Conservation (phyloP, 2,797 vertebrate genomes). For the Enteromius anoplus region DNA sequence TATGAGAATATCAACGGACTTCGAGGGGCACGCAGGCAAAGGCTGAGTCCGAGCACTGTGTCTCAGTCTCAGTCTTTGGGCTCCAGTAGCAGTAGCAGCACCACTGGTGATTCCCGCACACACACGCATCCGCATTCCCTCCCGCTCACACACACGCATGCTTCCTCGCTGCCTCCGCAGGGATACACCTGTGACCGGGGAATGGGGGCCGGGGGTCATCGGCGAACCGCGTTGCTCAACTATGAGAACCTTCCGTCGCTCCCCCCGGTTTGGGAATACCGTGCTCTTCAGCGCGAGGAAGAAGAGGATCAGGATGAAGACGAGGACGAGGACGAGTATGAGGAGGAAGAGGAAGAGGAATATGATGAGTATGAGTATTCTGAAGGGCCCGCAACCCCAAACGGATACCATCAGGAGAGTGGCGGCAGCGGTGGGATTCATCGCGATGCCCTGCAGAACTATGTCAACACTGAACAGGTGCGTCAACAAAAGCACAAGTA, state of each 20-base stretch:
- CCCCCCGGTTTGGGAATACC: constrained; percentile 94
- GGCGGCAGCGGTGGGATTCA: constrained; percentile 80
- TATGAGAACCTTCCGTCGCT: constrained; percentile 96
- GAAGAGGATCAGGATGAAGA: constrained; percentile 75
- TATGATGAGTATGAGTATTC: constrained; percentile 82
- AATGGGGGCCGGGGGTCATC: constrained; percentile 76
- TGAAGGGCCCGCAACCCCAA: constrained; percentile 84
- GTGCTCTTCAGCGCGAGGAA: constrained; percentile 80
- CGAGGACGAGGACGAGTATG: constrained; percentile 79
- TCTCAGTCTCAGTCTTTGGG: constrained; percentile 83
- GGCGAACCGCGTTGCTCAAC: constrained; percentile 88
- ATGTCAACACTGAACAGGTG: constrained; percentile 82
- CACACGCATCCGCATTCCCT: constrained; percentile 68
- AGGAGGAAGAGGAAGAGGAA: constrained; percentile 78
- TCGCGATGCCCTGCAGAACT: constrained; percentile 89
- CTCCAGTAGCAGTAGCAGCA: constrained; percentile 85
- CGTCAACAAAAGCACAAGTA: constrained; percentile 48
- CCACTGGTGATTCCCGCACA: constrained; percentile 82
- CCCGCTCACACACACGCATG: constrained; percentile 66
- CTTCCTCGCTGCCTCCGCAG: constrained; percentile 72
- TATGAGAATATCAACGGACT: constrained; percentile 92
- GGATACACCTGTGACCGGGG: constrained; percentile 77
- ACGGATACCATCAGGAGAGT: constrained; percentile 86
- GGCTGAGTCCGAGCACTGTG: constrained; percentile 79
- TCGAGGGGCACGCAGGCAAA: constrained; percentile 75